A percentile compares a stretch with the other conserved stretches of the same genome.
Conservation (phyloP, 1,140 invertebrate genomes). For the Penaeus indicus region DNA sequence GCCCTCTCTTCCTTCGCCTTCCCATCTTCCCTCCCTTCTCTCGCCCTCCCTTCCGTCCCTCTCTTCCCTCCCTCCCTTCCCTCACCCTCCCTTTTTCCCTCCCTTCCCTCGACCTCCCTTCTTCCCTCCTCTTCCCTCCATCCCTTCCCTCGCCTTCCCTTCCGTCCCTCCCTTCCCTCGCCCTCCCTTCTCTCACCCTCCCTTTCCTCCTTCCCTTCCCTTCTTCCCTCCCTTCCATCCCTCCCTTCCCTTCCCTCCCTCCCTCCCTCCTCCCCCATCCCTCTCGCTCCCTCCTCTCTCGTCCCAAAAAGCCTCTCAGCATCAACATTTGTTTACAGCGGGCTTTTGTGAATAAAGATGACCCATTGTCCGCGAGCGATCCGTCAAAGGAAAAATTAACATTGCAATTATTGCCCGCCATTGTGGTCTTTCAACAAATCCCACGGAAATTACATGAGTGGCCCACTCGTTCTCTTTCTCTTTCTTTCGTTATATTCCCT, state of each 20-base stretch:
- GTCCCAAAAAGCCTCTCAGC: neutral
- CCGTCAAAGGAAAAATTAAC: neutral
- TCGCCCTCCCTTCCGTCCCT: too few species aligned
- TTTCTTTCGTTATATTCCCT: neutral
- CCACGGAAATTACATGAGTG: neutral
- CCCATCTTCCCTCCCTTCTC: neutral
- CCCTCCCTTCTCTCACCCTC: neutral
- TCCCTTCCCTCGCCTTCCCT: too few species aligned
- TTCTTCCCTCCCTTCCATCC: neutral
- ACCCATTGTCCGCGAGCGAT: too few species aligned
- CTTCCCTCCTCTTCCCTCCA: neutral
- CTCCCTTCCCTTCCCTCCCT: neutral
- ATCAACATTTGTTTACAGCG: neutral
- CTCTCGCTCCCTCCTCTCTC: neutral
- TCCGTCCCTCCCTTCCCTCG: too few species aligned
- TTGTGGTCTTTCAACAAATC: neutral
- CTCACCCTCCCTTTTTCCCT: neutral
- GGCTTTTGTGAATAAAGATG: neutral
- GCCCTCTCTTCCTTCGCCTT: too few species aligned
- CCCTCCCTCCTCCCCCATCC: neutral
- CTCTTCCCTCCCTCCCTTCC: neutral
- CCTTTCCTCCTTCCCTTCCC: neutral
- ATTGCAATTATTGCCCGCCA: neutral
- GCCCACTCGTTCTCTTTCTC: slow-evolving; percentile 17
- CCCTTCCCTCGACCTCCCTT: neutral